Percentiles rank a stretch among this genome's conserved stretches.
phyloP scores from a whole-genome alignment of 35 echinoderm and acorn worm genomes.

The Ophioderma brevispina region DNA sequence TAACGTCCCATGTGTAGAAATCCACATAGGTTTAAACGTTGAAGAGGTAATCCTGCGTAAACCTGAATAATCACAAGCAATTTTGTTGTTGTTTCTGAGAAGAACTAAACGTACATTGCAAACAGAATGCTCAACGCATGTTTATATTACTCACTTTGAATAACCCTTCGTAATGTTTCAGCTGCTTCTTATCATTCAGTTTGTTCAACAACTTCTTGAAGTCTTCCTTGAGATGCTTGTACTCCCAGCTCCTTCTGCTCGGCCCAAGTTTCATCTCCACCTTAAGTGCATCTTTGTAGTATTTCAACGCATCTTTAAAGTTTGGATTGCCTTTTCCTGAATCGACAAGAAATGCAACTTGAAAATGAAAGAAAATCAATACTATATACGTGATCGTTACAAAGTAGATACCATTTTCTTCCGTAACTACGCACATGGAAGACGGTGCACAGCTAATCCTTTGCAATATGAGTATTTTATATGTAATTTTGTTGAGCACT shows the following conservation, averaged over 20 bases:
- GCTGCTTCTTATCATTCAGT: not conserved
- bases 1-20: too few species aligned
- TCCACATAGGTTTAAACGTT: too few species aligned
- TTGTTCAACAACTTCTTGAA: not conserved
- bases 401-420: too few species aligned
- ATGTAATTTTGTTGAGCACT: too few species aligned
- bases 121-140: too few species aligned
- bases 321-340: not conserved
- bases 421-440: too few species aligned
- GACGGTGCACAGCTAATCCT: too few species aligned
- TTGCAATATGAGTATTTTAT: too few species aligned
- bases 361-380: not conserved
- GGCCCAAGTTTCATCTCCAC: conserved; percentile 9
- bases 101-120: too few species aligned
- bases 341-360: not conserved
- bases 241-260: conserved; percentile 6
- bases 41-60: too few species aligned
- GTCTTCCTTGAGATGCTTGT: conserved; percentile 5
- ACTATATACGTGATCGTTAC: not conserved
- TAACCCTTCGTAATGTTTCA: not conserved
- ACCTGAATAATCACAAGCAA: too few species aligned
- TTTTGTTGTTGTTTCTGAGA: too few species aligned
- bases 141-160: not conserved
- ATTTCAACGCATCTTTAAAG: conserved; percentile 12
- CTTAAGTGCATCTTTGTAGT: conserved; percentile 25